Conservation (phyloP, 2,113 vertebrate genomes). For the Apeltes quadracus region DNA sequence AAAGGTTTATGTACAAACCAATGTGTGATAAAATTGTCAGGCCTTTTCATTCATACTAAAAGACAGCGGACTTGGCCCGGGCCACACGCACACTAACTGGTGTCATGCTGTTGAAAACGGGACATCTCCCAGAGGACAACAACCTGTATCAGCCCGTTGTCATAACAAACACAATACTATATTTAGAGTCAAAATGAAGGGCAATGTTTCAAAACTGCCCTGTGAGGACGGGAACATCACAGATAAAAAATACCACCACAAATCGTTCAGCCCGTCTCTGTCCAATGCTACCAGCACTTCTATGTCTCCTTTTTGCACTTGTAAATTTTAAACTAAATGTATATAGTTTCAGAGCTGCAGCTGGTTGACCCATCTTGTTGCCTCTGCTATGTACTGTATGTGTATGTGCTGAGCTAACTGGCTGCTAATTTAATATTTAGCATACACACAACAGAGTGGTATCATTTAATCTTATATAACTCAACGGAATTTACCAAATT, state of each 20-base stretch:
- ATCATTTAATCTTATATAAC: not conserved
- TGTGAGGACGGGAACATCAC: not conserved
- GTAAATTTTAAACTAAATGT: not conserved
- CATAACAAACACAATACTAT: constrained; percentile 61
- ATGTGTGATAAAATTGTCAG: not conserved
- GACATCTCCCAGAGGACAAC: constrained; percentile 28
- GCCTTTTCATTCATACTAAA: not conserved
- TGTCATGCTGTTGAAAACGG: constrained; percentile 19
- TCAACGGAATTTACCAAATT: not conserved
- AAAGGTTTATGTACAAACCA: constrained; percentile 1
- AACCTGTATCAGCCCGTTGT: constrained; percentile 43
- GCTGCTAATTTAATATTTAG: not conserved
- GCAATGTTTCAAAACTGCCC: constrained; percentile 16
- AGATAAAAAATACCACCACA: constrained; percentile 29
- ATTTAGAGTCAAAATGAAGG: constrained; percentile 4
- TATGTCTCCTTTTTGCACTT: not conserved
- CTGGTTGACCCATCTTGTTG: not conserved
- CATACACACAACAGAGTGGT: not conserved
- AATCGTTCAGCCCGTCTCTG: not conserved
- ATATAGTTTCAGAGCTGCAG: not conserved
- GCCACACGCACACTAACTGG: not conserved
- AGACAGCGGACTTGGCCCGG: not conserved
- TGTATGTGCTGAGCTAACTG: not conserved
- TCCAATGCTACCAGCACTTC: not conserved
- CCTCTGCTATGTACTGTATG: not conserved